phyloP scores from a whole-genome alignment of 2,113 vertebrate species.

The Pelvicachromis taeniatus region DNA sequence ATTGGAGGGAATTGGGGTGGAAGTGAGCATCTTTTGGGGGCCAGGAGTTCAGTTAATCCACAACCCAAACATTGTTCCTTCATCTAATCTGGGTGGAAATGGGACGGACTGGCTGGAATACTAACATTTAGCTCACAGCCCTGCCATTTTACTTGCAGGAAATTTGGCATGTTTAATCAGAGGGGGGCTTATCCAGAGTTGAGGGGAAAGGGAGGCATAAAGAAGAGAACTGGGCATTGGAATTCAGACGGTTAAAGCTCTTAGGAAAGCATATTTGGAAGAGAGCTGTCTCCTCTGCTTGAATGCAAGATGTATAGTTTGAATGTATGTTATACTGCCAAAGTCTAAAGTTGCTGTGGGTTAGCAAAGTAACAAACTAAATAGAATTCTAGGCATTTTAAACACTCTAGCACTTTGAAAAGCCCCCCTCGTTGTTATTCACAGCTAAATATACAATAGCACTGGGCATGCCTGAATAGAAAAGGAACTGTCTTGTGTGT shows the following conservation, averaged over 20 bases:
- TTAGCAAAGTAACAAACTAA: background rate
- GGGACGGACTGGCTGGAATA: conserved; percentile 42
- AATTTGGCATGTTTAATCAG: conserved; percentile 48
- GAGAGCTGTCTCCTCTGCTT: background rate
- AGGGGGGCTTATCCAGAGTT: conserved; percentile 24
- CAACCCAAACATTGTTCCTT: conserved; percentile 59
- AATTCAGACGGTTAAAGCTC: conserved; percentile 19
- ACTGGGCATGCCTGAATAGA: background rate
- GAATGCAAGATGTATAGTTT: background rate
- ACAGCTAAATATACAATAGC: background rate
- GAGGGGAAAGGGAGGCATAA: background rate
- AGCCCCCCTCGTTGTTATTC: background rate
- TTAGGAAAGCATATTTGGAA: conserved; percentile 14
- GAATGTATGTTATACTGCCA: background rate
- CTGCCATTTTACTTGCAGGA: conserved; percentile 28
- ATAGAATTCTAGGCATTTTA: background rate
- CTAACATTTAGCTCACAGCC: conserved; percentile 53
- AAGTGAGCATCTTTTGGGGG: conserved; percentile 22
- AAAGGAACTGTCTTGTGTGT: background rate
- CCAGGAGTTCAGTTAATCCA: conserved; percentile 51
- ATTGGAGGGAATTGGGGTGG: background rate
- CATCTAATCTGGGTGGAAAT: conserved; percentile 58
- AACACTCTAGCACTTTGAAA: background rate
- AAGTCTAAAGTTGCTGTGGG: background rate
- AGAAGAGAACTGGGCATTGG: background rate